These are phyloP conservation scores for Chiroxiphia lanceolata DNA, from an alignment of 2,797 vertebrate genomes.

Conservation along the genomic window DNA sequence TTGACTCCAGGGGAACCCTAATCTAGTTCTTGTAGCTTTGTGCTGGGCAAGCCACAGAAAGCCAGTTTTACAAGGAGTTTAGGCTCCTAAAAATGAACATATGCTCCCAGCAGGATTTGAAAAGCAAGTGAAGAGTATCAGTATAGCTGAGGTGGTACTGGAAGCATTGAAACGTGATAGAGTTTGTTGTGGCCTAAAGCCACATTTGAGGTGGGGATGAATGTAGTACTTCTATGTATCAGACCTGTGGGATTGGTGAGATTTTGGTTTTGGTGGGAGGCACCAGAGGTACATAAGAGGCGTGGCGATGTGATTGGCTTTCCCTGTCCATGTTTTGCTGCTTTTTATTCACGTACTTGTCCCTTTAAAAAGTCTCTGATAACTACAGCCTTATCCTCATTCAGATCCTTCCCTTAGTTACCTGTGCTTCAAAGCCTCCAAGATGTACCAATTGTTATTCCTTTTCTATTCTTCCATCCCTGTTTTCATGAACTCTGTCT, in stretches of 20 bases:
- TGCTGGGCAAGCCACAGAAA: background rate
- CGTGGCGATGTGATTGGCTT: background rate
- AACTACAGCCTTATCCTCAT: background rate
- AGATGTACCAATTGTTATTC: background rate
- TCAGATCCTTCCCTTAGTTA: background rate
- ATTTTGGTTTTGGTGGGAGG: background rate
- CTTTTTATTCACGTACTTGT: background rate
- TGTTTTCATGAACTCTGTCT: background rate
- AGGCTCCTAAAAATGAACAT: background rate
- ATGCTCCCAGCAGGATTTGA: background rate
- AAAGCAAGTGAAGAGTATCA: background rate
- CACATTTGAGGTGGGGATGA: background rate
- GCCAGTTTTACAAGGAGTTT: background rate
- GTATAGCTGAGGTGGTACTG: background rate
- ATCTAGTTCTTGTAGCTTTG: background rate
- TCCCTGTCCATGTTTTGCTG: background rate
- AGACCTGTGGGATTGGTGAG: background rate
- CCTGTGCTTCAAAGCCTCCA: background rate
- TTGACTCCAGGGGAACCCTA: background rate
- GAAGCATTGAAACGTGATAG: background rate
- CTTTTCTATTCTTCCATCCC: background rate
- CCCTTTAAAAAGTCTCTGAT: background rate
- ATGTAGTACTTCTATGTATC: background rate
- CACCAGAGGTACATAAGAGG: background rate
- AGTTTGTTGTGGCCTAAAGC: background rate